phyloP scores from a whole-genome alignment of 2,888 invertebrate species.

The Unio delphinus region DNA sequence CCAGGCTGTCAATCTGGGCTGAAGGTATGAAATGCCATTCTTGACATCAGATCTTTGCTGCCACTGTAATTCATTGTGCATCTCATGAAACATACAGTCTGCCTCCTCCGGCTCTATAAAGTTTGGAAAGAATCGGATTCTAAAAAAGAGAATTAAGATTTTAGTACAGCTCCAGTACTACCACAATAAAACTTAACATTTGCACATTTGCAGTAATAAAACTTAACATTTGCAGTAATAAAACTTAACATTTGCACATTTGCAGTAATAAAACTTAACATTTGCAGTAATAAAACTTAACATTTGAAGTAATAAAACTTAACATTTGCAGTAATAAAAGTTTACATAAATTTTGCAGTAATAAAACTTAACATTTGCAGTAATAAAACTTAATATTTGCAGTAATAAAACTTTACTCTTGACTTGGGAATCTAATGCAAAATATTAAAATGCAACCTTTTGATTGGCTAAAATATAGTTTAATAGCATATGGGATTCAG shows the following conservation, averaged over 20 bases:
- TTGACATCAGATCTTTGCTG: constrained; percentile 56
- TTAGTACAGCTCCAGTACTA: background rate
- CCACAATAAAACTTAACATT: background rate
- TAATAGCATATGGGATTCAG: too few relatives aligned
- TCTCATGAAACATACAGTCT: constrained; percentile 53
- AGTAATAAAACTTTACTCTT: background rate
- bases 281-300: too few relatives aligned
- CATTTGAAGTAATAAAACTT: too few relatives aligned
- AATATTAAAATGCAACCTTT: background rate
- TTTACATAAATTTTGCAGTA: too few relatives aligned
- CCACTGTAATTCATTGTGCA: constrained; percentile 66
- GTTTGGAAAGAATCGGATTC: constrained; percentile 60
- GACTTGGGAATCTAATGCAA: too few relatives aligned
- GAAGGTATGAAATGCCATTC: constrained; percentile 56
- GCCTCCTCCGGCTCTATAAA: constrained; percentile 59
- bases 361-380: constrained; percentile 2
- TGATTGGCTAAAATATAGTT: background rate
- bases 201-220: too few relatives aligned
- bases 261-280: too few relatives aligned
- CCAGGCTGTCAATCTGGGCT: constrained; percentile 73
- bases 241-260: too few relatives aligned
- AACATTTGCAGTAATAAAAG: too few relatives aligned
- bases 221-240: too few relatives aligned
- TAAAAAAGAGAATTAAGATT: constrained; percentile 21
- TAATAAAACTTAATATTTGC: background rate